phyloP scores from a whole-genome alignment of 2,888 invertebrate genomes.

The Lysandra bellargus region DNA sequence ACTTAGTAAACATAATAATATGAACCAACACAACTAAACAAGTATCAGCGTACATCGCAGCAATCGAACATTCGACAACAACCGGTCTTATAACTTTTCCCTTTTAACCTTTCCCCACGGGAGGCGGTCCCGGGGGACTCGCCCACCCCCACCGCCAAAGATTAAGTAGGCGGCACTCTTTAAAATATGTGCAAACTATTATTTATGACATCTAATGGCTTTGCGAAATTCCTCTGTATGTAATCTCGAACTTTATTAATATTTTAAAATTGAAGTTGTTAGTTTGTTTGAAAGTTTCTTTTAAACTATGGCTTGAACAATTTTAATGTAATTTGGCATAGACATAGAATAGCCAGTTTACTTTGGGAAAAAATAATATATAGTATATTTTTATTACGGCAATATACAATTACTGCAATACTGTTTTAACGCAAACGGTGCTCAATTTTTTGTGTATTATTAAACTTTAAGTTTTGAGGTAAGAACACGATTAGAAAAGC shows the following conservation, averaged over 20 bases:
- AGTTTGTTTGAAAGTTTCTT: no score
- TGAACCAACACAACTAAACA: neutral
- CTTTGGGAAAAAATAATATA: no score
- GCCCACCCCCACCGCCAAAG: constrained; percentile 74
- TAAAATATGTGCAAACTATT: constrained; percentile 38
- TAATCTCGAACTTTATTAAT: neutral
- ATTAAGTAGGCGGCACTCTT: constrained; percentile 53
- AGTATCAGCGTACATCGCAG: constrained; percentile 41
- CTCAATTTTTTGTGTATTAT: no score
- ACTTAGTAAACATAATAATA: neutral
- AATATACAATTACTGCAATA: no score
- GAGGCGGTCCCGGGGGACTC: constrained; percentile 78
- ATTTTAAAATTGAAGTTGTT: no score
- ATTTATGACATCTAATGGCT: constrained; percentile 24
- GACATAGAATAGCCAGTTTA: no score
- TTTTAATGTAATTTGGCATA: no score
- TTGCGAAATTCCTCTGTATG: neutral
- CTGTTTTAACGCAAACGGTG: no score
- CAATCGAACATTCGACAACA: constrained; percentile 70
- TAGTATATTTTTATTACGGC: no score
- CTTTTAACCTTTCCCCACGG: constrained; percentile 80
- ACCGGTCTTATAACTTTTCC: constrained; percentile 80
- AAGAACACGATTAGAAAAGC: no score
- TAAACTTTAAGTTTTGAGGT: no score
- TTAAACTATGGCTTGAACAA: no score